A percentile compares a stretch with the other conserved stretches of the same genome.
Conservation (phyloP, 2,797 vertebrate genomes). For the Smutsia gigantea region DNA sequence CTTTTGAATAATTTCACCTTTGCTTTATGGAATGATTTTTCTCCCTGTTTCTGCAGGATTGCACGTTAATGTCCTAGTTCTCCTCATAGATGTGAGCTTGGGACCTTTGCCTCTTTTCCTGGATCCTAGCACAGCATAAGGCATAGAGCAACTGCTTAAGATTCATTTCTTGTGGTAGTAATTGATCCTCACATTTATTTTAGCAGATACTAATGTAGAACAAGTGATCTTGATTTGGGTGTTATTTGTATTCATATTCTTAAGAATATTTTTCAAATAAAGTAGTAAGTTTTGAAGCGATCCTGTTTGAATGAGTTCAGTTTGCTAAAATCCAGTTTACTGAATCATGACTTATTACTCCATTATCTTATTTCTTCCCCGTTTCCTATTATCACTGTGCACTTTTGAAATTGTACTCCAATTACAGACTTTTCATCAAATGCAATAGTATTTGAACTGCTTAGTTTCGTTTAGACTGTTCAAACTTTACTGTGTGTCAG, state of each 20-base stretch:
- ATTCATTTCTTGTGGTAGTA: background rate
- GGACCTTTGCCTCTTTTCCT: background rate
- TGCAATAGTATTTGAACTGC: background rate
- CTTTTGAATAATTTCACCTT: background rate
- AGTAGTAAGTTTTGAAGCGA: background rate
- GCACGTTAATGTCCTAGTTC: background rate
- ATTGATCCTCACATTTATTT: background rate
- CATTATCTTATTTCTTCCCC: background rate
- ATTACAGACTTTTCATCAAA: conserved; percentile 36
- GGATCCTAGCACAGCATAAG: background rate
- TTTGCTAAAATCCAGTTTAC: background rate
- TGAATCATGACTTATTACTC: background rate
- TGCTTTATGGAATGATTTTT: background rate
- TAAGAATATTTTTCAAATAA: conserved; percentile 27
- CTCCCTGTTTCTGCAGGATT: background rate
- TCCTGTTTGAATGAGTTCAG: background rate
- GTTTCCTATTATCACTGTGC: background rate
- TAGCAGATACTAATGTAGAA: background rate
- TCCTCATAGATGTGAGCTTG: background rate
- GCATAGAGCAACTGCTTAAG: background rate
- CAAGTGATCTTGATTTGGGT: background rate
- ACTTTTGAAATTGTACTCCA: background rate
- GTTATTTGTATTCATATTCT: background rate
- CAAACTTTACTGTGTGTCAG: background rate
- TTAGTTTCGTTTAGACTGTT: conserved; percentile 30